phyloP scores from a whole-genome alignment of 2,113 vertebrate genomes.

The Neotragus pygmaeus region DNA sequence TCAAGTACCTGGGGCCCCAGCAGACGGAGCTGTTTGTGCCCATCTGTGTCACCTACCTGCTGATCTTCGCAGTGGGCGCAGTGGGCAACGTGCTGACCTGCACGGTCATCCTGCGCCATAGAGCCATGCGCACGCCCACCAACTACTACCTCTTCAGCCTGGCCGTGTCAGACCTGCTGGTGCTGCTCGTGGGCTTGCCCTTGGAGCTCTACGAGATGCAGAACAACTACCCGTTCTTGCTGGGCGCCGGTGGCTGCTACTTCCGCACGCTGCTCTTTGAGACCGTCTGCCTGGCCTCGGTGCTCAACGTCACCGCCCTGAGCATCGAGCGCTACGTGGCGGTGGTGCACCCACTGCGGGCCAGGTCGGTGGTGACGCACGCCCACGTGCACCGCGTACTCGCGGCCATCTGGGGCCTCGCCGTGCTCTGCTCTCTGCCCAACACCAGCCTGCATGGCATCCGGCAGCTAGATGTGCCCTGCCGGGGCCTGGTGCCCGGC shows the following conservation, averaged over 20 bases:
- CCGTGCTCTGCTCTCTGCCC: conserved; percentile 89
- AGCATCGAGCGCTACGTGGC: conserved; percentile 95
- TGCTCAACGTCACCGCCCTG: conserved; percentile 93
- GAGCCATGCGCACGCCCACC: conserved; percentile 92
- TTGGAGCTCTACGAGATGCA: conserved; percentile 94
- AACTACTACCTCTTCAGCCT: conserved; percentile 97
- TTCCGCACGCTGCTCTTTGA: conserved; percentile 94
- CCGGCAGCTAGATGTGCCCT: conserved; percentile 68
- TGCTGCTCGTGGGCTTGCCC: conserved; percentile 93
- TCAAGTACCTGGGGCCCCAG: conserved; percentile 87
- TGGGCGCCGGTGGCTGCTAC: conserved; percentile 88
- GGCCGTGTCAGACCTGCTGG: conserved; percentile 91
- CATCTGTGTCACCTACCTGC: conserved; percentile 88
- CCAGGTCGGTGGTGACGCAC: conserved; percentile 88
- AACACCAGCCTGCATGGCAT: conserved; percentile 95
- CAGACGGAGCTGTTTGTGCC: conserved; percentile 86
- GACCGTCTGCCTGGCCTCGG: conserved; percentile 93
- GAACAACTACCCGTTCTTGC: conserved; percentile 93
- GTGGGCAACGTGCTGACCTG: conserved; percentile 92
- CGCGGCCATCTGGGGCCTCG: conserved; percentile 85
- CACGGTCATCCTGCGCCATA: conserved; percentile 87
- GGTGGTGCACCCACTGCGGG: conserved; percentile 92
- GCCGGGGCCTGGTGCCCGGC: conserved; percentile 76
- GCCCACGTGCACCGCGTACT: conserved; percentile 90
- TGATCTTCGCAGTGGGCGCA: conserved; percentile 89